Evolutionary conservation across 2,113 vertebrate species (phyloP).

Genomic region (Pan troglodytes): DNA sequence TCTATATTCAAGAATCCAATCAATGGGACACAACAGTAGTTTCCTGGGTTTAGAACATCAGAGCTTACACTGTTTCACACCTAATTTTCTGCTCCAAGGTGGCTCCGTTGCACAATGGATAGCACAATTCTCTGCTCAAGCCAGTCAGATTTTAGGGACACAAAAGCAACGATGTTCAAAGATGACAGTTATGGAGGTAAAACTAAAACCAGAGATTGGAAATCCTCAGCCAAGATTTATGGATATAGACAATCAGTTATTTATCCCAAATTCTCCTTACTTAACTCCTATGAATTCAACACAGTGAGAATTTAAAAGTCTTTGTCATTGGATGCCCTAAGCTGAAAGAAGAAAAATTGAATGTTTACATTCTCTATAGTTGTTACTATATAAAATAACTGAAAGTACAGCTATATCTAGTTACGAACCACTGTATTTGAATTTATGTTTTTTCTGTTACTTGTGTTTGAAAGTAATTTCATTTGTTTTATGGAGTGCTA

Average conservation of each 20-base stretch:
- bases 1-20: background rate
- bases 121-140: background rate
- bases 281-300: background rate
- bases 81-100: too few relatives aligned
- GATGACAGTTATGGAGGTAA: background rate
- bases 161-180: background rate
- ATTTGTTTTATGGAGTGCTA: background rate
- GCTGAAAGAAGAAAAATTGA: background rate
- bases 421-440: background rate
- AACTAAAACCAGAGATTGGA: background rate
- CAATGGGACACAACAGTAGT: background rate
- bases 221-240: background rate
- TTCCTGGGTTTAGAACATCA: background rate
- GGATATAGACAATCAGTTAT: background rate
- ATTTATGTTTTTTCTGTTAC: background rate
- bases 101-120: too few relatives aligned
- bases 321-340: background rate
- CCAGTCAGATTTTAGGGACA: background rate
- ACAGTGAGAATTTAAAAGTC: background rate
- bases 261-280: background rate
- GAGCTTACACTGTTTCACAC: background rate
- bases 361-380: background rate
- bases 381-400: background rate
- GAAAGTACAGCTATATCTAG: background rate
- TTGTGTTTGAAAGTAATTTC: background rate